Percentiles rank a stretch among this genome's conserved stretches.
phyloP scores from a whole-genome alignment of 1,140 invertebrate species.

The Sitobion miscanthi region DNA sequence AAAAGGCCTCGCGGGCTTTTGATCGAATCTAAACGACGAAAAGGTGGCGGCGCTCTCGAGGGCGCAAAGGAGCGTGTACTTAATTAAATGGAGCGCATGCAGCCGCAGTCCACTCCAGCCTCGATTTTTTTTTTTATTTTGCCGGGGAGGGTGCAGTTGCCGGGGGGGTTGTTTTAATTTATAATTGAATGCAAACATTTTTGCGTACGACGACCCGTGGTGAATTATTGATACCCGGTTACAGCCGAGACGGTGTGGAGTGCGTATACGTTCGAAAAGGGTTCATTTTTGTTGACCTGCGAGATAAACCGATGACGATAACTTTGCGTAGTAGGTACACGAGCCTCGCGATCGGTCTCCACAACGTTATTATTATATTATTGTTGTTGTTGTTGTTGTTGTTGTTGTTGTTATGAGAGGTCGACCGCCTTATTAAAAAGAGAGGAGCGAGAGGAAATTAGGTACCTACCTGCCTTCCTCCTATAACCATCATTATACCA shows the following conservation, averaged over 20 bases:
- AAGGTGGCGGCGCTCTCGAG: neutral
- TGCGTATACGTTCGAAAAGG: neutral
- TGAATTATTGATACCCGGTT: neutral
- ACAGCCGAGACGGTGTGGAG: neutral
- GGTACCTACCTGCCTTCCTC: no score
- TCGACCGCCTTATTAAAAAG: neutral
- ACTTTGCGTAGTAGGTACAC: neutral
- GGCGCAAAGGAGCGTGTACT: neutral
- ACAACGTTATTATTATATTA: neutral
- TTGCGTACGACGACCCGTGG: neutral
- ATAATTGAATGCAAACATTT: conserved; percentile 36
- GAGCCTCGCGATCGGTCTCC: neutral
- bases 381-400: neutral
- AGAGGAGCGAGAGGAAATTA: neutral
- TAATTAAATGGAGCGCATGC: neutral
- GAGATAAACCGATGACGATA: conserved; percentile 26
- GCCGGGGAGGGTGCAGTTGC: no score
- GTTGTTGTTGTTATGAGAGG: neutral
- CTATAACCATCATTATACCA: no score
- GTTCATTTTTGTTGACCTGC: conserved; percentile 1
- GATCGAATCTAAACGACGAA: neutral
- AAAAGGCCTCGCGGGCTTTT: neutral
- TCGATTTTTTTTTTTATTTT: neutral
- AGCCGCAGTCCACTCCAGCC: neutral
- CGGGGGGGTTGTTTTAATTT: neutral